Percentiles rank a stretch among this genome's conserved stretches.
phyloP scores from a whole-genome alignment of 92 coral and sea anemone species.

The Phenganax subtilis region DNA sequence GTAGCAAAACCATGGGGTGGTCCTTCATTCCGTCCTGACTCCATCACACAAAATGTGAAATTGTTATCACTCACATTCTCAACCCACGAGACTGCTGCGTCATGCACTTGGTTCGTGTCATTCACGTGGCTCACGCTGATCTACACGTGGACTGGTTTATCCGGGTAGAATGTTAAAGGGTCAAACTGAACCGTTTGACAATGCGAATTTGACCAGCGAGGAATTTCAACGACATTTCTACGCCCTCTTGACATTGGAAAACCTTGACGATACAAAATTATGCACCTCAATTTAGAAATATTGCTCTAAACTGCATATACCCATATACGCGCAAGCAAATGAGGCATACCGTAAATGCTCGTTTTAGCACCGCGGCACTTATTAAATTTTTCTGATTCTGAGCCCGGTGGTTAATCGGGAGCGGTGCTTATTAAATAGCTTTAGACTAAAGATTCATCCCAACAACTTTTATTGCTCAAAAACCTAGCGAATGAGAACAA shows the following conservation, averaged over 20 bases:
- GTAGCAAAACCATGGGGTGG: slow-evolving; percentile 9
- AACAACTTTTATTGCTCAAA: too few relatives aligned
- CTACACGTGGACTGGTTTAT: slow-evolving; percentile 63
- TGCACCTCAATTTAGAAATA: too few relatives aligned
- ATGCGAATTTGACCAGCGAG: slow-evolving; percentile 16
- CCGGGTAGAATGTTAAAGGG: slow-evolving; percentile 63
- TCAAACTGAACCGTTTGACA: slow-evolving; percentile 35
- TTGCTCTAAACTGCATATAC: too few relatives aligned
- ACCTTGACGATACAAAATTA: not conserved
- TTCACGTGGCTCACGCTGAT: slow-evolving; percentile 65
- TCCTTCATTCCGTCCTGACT: slow-evolving; percentile 16
- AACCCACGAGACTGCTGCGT: slow-evolving; percentile 71
- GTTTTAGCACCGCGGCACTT: too few relatives aligned
- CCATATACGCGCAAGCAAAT: too few relatives aligned
- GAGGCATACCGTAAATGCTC: too few relatives aligned
- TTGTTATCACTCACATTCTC: slow-evolving; percentile 40
- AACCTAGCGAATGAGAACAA: too few relatives aligned
- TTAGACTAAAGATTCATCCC: too few relatives aligned
- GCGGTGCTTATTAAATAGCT: too few relatives aligned
- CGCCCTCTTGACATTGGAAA: slow-evolving; percentile 46
- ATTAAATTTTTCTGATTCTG: too few relatives aligned
- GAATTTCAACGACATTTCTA: slow-evolving; percentile 9
- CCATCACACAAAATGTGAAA: slow-evolving; percentile 39
- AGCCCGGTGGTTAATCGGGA: too few relatives aligned
- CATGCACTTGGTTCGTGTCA: slow-evolving; percentile 49